phyloP scores from a whole-genome alignment of 2,888 invertebrate genomes.

The Lobophora halterata region DNA sequence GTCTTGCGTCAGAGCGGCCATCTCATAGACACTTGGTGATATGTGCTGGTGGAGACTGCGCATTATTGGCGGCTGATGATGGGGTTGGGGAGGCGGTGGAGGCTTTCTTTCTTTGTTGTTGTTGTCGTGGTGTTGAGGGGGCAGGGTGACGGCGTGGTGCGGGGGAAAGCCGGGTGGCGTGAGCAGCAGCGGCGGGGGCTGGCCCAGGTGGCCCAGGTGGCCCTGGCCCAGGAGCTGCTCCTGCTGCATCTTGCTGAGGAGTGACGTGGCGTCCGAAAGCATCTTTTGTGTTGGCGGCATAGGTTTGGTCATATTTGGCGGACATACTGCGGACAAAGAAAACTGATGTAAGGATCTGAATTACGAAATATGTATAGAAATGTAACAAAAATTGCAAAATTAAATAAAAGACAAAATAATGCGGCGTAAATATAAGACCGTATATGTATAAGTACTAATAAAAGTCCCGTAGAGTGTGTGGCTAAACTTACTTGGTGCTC shows the following conservation, averaged over 20 bases:
- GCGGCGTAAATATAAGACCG: background rate
- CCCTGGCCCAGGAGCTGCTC: slow-evolving; percentile 82
- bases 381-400: background rate
- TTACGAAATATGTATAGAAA: background rate
- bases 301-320: slow-evolving; percentile 85
- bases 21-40: slow-evolving; percentile 98
- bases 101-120: slow-evolving; percentile 81
- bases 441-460: slow-evolving; percentile 1
- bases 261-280: slow-evolving; percentile 85
- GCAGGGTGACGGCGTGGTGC: slow-evolving; percentile 86
- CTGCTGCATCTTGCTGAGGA: slow-evolving; percentile 86
- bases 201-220: slow-evolving; percentile 77
- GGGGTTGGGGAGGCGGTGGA: slow-evolving; percentile 80
- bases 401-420: background rate
- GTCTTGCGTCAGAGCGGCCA: slow-evolving; percentile 97
- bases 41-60: slow-evolving; percentile 90
- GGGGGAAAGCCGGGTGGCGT: slow-evolving; percentile 89
- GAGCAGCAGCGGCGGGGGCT: slow-evolving; percentile 83
- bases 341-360: too few relatives aligned
- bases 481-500: slow-evolving; percentile 86
- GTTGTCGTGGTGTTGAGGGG: slow-evolving; percentile 82
- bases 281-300: slow-evolving; percentile 90
- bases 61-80: slow-evolving; percentile 84
- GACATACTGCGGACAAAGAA: slow-evolving; percentile 74
- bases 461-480: too few relatives aligned